Evolutionary conservation across 2,113 vertebrate species (phyloP), one percentile per base, ranked within the genome.

Genomic region (Willisornis vidua): DNA sequence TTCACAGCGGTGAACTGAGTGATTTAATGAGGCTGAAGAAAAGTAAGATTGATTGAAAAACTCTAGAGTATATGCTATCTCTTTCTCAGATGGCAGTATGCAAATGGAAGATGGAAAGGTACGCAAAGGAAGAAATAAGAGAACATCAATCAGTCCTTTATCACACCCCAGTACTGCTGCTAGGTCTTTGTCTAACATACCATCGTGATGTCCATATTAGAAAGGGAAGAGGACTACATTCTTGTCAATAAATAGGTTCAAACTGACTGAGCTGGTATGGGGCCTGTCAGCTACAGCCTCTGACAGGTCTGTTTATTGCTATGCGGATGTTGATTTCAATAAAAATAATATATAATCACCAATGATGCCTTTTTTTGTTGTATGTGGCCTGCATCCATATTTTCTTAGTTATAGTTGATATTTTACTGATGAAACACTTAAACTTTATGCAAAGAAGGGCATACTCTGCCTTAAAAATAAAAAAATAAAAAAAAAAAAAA

Each of bases 21-120:
- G 93, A 97, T 96, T 97, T 96, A 97, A 97, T 97, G 95, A 96
- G 76, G 71, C 87, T 92, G 77, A 91, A 93, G 92, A 96, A 96
- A 93, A 65, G 58, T 68, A 96, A 94, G 94, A 97, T 95, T 96
- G 95, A 97, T 94, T 90, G 89, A 93, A 97, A 97, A 96, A 93
- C 39, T 59, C 86, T 43, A 35, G 89, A 96, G 79, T 91, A 65
- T 66, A 70, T 68, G 54, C 33, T 58, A 45, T 54, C 63, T 82
- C 45, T 55, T 93, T 65, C 77, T 95, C 71, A 78, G 63, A 88
- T 5, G 3, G 83, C 61, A 90, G 25, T 46, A 25, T 33, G 63
- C 84, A 81, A 90, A 94, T 13, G 87, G 71, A 87, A 97, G 77
- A 86, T 1, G 28, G 93, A 94, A 96, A 95, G 67, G 35, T 57